Evolutionary conservation across 2,113 vertebrate species (phyloP), one percentile per base, ranked within the genome.

Genomic region (Hippopotamus amphibius): DNA sequence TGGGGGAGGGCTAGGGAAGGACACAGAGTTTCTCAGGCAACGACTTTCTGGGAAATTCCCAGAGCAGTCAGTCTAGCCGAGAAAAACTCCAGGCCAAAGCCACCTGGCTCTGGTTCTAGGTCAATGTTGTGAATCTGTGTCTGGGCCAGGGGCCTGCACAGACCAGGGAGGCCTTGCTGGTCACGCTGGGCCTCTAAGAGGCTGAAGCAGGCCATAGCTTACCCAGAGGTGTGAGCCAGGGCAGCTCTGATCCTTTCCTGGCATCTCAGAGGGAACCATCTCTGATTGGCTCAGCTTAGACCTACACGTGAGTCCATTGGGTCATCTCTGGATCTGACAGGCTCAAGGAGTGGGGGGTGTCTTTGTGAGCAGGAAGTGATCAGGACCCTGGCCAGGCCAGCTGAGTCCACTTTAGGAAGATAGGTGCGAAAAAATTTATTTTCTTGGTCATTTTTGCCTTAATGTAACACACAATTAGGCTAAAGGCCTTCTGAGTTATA

Each of bases 31-130:
- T 96, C 92, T 97, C 92, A 93, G 92, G 71, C 66, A 96, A 88
- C 86, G 46, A 74, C 41, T 93, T 97, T 85, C 91, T 90, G 63
- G 95, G 97, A 97, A 97, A 93, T 96, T 96, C 95, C 97, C 89
- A 96, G 28, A 66, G 57, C 43, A 87, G 37, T 63, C 61, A 77
- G 72, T 65, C 59, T 76, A 93, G 77, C 55, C 76, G 92, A 97
- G 76, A 88, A 95, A 95, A 91, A 83, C 86, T 95, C 63, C 13
- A 77, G 55, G 86, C 88, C 53, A 77, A 91, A 96, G 93, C 76
- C 89, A 88, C 82, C 88, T 87, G 82, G 94, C 19, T 26, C 63
- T 80, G 68, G 43, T 83, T 95, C 33, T 92, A 84, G 79, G 55
- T 87, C 72, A 79, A 11, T 37, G 66, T 11, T 53, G 79, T 24